phyloP scores from a whole-genome alignment of 2,888 invertebrate species.

The Tetragonula carbonaria region DNA sequence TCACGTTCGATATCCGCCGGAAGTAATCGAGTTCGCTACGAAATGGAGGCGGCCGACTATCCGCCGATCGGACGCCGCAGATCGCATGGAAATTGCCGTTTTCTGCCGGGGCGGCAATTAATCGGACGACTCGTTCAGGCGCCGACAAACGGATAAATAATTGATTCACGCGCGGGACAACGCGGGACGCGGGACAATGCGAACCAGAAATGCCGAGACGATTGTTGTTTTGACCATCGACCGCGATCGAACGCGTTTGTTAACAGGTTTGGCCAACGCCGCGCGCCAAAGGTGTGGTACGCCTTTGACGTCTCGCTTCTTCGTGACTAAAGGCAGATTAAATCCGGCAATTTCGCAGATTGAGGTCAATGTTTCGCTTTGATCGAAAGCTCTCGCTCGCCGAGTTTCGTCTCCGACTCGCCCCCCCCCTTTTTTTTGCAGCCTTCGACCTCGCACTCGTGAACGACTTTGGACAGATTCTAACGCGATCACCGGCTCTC shows the following conservation, averaged over 20 bases:
- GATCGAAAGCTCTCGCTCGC: constrained; percentile 22
- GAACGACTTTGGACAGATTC: constrained; percentile 6
- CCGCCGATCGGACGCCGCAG: constrained; percentile 43
- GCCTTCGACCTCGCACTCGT: neutral
- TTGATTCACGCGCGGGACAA: constrained; percentile 3
- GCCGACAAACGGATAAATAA: constrained; percentile 30
- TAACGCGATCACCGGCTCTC: neutral
- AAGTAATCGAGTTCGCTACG: constrained; percentile 74
- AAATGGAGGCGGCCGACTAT: constrained; percentile 25
- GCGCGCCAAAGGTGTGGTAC: neutral
- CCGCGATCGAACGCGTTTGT: neutral
- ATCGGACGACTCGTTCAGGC: constrained; percentile 34
- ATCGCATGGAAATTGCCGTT: constrained; percentile 51
- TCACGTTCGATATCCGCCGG: constrained; percentile 78
- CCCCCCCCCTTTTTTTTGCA: neutral
- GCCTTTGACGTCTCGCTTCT: constrained; percentile 34
- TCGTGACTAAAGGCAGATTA: constrained; percentile 9
- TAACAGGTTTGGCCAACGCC: constrained; percentile 14
- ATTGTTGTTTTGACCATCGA: neutral
- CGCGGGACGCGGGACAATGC: too few species aligned
- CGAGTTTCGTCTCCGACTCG: constrained; percentile 4
- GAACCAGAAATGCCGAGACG: neutral
- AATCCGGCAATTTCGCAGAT: constrained; percentile 35
- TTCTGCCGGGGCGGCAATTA: constrained; percentile 19
- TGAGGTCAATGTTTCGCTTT: constrained; percentile 40